Conservation (phyloP, 2,113 vertebrate species). For the Percina caprodes region DNA sequence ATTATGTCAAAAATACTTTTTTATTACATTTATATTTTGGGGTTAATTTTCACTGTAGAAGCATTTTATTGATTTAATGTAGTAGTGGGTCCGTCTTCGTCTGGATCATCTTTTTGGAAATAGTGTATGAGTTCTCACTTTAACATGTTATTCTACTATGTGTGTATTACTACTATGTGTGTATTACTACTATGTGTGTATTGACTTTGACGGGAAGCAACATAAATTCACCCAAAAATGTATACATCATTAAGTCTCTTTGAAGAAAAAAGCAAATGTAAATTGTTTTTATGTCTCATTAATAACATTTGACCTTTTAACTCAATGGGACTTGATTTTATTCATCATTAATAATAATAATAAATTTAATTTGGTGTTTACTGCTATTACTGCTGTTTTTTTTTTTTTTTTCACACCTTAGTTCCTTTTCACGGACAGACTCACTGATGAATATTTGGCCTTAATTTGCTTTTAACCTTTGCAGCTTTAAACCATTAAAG, state of each 20-base stretch:
- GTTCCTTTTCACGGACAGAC: not conserved
- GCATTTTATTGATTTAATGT: not conserved
- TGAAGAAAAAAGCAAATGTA: no score
- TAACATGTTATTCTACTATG: not conserved
- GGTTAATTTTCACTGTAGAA: no score
- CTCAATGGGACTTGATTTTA: not conserved
- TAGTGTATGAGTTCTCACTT: not conserved
- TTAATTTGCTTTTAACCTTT: slow-evolving; percentile 68
- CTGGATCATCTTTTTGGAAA: not conserved
- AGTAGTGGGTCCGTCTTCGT: not conserved
- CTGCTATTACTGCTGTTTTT: not conserved
- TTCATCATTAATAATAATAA: not conserved
- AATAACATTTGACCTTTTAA: not conserved
- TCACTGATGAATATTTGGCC: slow-evolving; percentile 19
- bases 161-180: no score
- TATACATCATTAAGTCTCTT: not conserved
- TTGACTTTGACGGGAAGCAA: not conserved
- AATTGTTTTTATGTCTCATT: not conserved
- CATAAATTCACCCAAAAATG: not conserved
- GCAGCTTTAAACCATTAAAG: slow-evolving; percentile 50
- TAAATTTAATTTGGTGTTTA: no score
- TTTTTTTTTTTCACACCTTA: not conserved
- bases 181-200: no score
- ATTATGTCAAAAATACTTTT: no score
- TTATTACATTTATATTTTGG: no score